Evolutionary conservation across 2,888 invertebrate genomes (phyloP), one percentile per base, ranked within the genome.

Genomic region (Campoletis raptor): DNA sequence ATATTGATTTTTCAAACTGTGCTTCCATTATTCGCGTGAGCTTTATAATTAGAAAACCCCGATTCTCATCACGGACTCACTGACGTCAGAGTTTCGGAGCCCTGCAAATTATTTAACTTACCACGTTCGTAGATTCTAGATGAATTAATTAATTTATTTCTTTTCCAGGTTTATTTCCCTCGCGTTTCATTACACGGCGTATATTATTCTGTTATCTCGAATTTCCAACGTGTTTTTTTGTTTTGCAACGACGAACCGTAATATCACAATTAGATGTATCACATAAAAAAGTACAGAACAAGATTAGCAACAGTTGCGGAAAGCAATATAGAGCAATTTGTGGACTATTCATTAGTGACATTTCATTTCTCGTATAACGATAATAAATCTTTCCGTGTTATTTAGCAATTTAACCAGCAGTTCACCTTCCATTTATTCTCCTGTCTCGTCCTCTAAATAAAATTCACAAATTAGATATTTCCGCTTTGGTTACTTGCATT

Each of bases 1-100:
- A 61, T 79, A 85, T 85, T 79, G 85, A 82, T 74, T 79, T 79
- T 78, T 40, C 15, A 12, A 66, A 36, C 45, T 52, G 54, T 40
- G 48, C 78, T 81, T 61, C 36, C 74, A 64, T 73, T 67, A 85
- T 85, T 73, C 54, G 72, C 67, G 66, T 73, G 61, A 48, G 82
- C 21, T 48, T 74, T 74, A 42, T 57, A 67, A 70, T 36, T 74
- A 69, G 54, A 78, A 66, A 66, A 74, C 69, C 48, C 42, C 42
- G 67, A 82, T 82, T 74, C 57, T 36, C 61, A 73, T 78, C 77
- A 42, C 24, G 30, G 76, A 77, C 40, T 70, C 36, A 57, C 54
- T 78, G 81, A 85, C 81, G 85, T 81, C 72, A 73, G 57, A 81
- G 52, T 67, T 66, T 30, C n/a, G 76, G 54, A 45, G 15, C 15